Evolutionary conservation across 2,797 vertebrate species (phyloP).

Genomic region (Danionella dracula): DNA sequence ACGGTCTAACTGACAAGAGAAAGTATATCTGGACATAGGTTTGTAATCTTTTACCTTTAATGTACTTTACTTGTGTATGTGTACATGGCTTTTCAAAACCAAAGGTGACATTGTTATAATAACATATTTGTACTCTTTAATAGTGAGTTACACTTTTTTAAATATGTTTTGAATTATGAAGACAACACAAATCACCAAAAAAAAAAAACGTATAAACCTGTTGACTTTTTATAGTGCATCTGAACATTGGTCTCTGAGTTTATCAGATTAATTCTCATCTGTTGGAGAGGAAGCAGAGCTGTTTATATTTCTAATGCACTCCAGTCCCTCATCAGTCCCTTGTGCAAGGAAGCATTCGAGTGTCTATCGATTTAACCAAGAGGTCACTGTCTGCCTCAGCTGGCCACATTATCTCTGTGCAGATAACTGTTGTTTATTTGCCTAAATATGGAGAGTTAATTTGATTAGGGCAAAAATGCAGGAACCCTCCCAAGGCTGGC

Average conservation of each 20-base stretch:
- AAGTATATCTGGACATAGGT: constrained; percentile 34
- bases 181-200: no score
- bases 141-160: no score
- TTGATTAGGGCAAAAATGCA: constrained; percentile 45
- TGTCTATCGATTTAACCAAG: constrained; percentile 4
- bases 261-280: neutral
- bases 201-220: no score
- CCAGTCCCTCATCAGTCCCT: neutral
- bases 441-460: constrained; percentile 43
- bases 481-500: constrained; percentile 28
- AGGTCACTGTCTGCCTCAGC: constrained; percentile 34
- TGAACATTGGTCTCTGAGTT: neutral
- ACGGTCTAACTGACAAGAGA: constrained; percentile 38
- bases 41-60: no score
- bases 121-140: no score
- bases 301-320: constrained; percentile 19
- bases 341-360: neutral
- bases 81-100: no score
- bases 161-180: no score
- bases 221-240: no score
- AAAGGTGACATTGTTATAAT: no score
- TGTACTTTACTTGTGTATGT: no score
- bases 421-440: constrained; percentile 49
- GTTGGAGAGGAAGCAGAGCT: neutral
- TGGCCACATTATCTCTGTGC: constrained; percentile 29